Base-by-base conservation (phyloP, 2,797 vertebrate species). In the Crypturellus tataupa region DNA sequence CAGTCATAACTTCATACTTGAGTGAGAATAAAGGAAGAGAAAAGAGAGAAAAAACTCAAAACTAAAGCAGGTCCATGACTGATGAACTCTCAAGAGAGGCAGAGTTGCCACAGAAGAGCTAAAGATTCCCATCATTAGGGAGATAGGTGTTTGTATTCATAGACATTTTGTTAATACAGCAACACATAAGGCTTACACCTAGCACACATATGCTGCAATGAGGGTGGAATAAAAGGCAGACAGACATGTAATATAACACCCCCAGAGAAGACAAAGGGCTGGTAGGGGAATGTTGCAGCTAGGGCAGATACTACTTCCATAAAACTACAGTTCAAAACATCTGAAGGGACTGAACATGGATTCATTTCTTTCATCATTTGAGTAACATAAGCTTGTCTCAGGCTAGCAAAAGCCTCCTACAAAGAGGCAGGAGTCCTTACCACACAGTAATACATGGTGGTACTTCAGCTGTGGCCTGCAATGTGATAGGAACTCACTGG, bases 281-380 rank as follows among this genome's bases (percentile, higher is more conserved):
- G 25, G 39, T 11, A 81, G 42, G n/a, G 12, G 73, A 25, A 90
- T 21, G 33, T 2, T 87, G 70, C 46, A 76, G 33, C 29, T 59
- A 49, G 9, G 42, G 49, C 27, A 81, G 16, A n/a, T 53, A 62
- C 2, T 84, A 70, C 39, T 35, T 90, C 59, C 16, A 24, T 14
- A 47, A 4, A 64, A 62, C 33, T 59, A 79, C 19, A 88, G 60
- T 27, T 27, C 79, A 78, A 37, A 71, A 58, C 18, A 75, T 12
- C 9, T 4, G 5, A 51, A 23, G 24, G 24, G 4, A 39, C 23
- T 42, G 31, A 88, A 62, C 47, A 56, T 2, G 51, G 21, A 29
- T 11, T 92, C 31, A 17, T 96, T 96, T 96, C 93, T 95, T 97
- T 95, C 88, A 95, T 94, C 68, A 79, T 89, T 68, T 70, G 67